Evolutionary conservation across 2,113 vertebrate genomes (phyloP), one percentile per base, ranked within the genome.

Genomic region (Thymallus thymallus): DNA sequence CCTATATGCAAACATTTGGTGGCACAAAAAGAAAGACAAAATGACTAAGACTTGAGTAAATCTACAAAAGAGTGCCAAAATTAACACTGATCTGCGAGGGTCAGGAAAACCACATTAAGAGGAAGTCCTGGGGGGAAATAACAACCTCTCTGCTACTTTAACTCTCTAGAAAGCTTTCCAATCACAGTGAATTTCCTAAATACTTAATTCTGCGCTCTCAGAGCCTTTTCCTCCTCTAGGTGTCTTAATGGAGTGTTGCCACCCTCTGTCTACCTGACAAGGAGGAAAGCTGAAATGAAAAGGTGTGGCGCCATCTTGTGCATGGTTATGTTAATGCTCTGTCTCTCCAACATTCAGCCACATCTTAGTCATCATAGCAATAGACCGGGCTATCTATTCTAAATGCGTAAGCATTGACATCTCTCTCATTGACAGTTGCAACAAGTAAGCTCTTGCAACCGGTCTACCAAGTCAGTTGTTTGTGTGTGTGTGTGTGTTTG

Each of bases 301-400:
- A 35, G 78, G 75, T 70, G 69, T 83, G 80, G 84, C 63, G 1
- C 90, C 90, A 87, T 82, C 87, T 16, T 84, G 90, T 87, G 91
- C 89, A 82, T 12, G 41, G 2, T 32, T n/a, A 77, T 14, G 61
- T 63, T 22, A 45, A 66, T 73, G 68, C 69, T 46, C 68, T 83
- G 45, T 0, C n/a, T 0, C 26, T 77, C 72, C 76, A 86, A 80
- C 78, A 82, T 51, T 14, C 14, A 18, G 14, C 46, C 48, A 51
- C 14, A 5, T 48, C 14, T 4, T 48, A 16, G 10, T 48, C 46
- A 48, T 18, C 61, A n/a, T 20, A 26, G 14, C 55, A 61, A 67
- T 82, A 5, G 29, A n/a, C n/a, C n/a, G n/a, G 55, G 18, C 55
- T 0, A 20, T 62, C 16, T 41, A 0, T 72, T 3, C 3, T 48